These are phyloP conservation scores for Cerceris rybyensis DNA, from an alignment of 2,888 invertebrate species.

Conservation along the genomic window DNA sequence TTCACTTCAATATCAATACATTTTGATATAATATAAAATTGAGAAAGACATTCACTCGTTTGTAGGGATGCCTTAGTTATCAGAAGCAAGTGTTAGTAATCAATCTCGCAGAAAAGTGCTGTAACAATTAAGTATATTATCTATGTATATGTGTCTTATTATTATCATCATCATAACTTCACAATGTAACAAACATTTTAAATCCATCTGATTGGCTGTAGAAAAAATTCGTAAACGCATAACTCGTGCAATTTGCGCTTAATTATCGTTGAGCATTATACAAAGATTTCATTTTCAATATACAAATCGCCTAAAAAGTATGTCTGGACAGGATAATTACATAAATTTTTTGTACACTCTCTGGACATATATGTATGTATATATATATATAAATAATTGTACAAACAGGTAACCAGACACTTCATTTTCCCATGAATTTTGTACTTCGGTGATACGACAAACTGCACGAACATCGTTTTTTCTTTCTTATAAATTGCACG, in stretches of 20 bases:
- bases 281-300: conserved; percentile 22
- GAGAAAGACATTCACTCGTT: background rate
- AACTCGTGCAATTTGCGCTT: conserved; percentile 25
- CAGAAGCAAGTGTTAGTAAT: background rate
- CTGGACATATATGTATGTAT: no score
- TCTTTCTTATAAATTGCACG: conserved; percentile 16
- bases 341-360: conserved; percentile 13
- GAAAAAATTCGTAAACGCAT: conserved; percentile 10
- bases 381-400: conserved; percentile 16
- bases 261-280: conserved; percentile 40
- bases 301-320: conserved; percentile 12
- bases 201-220: conserved; percentile 32
- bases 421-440: conserved; percentile 28
- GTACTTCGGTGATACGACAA: conserved; percentile 26
- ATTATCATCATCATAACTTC: conserved; percentile 38
- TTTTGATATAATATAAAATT: background rate
- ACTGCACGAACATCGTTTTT: conserved; percentile 28
- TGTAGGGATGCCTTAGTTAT: background rate
- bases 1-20: no score
- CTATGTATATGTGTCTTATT: conserved; percentile 30
- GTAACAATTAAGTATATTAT: conserved; percentile 8
- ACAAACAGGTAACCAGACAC: conserved; percentile 16
- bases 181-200: conserved; percentile 31
- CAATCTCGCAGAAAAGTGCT: background rate
- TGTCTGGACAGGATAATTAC: conserved; percentile 23